Base-by-base conservation (phyloP, 2,797 vertebrate species). In the Lophius americanus region DNA sequence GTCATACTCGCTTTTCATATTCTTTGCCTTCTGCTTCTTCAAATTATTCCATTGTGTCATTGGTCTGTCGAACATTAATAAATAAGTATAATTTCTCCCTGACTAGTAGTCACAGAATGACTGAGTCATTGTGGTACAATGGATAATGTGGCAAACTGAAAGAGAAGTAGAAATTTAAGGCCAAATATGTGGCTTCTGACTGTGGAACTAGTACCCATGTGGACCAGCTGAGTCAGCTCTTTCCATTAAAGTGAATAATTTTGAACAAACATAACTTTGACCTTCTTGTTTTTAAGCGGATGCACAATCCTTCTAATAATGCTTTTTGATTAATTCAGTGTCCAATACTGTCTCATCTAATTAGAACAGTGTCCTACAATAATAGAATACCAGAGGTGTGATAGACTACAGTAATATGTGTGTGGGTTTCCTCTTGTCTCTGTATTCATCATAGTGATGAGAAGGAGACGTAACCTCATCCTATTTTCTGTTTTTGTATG, bases 91-190 rank as follows among this genome's bases (percentile, higher is more conserved):
- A 41, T 61, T 70, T 64, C 48, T 59, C 52, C 39, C 66, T 58
- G 70, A 78, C 70, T 60, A 53, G 33, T 65, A 67, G 69, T 85
- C 76, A 58, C 51, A 69, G 37, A 59, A 54, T 78, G 79, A 85
- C 64, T 76, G 64, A 88, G 51, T 89, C 80, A 80, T 80, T 75
- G 73, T 86, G 82, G 81, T 75, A 66, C 86, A 76, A 86, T 70
- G 38, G 9, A 68, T 63, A 64, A 67, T 65, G 56, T 68, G 46
- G 53, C 43, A 14, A 78, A 79, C 74, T 58, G 47, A 79, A 67
- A 73, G 76, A 46, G 48, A 39, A 74, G 47, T 46, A 32, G 53
- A 67, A 9, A 1, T 53, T 79, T 82, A 41, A 38, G 0, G 36
- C 48, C 44, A 73, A 60, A 82, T 75, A 81, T 79, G 81, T 88